phyloP scores from a whole-genome alignment of 2,113 vertebrate species.

The Mesembrinibis cayennensis region DNA sequence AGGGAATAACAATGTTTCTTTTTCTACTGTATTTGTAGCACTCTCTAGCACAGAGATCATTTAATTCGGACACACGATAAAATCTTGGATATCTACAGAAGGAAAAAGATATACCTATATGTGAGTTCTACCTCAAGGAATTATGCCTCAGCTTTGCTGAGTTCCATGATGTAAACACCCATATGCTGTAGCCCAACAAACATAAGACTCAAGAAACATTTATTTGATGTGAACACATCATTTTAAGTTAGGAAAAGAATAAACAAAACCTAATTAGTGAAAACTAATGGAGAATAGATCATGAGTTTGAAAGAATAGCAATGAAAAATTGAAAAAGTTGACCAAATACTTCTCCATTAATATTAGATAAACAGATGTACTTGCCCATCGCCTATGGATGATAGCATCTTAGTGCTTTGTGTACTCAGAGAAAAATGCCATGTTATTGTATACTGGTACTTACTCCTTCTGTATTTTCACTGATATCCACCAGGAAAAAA shows the following conservation, averaged over 20 bases:
- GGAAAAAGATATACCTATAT: neutral
- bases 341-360: neutral
- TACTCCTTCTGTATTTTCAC: neutral
- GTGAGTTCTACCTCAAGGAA: neutral
- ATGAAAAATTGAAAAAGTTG: neutral
- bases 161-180: neutral
- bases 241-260: neutral
- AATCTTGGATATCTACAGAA: neutral
- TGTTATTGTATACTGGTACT: neutral
- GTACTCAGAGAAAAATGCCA: neutral
- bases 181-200: neutral
- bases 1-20: neutral
- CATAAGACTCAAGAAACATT: neutral
- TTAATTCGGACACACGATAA: neutral
- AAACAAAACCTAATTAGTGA: neutral
- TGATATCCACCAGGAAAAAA: neutral
- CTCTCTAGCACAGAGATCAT: neutral
- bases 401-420: neutral
- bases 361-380: neutral
- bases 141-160: neutral
- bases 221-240: rapidly evolving
- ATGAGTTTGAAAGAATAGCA: neutral
- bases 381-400: neutral
- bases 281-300: neutral
- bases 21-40: neutral